A percentile compares a stretch with the other conserved stretches of the same genome.
Conservation (phyloP, 2,888 invertebrate genomes). For the Dusona sp. region DNA sequence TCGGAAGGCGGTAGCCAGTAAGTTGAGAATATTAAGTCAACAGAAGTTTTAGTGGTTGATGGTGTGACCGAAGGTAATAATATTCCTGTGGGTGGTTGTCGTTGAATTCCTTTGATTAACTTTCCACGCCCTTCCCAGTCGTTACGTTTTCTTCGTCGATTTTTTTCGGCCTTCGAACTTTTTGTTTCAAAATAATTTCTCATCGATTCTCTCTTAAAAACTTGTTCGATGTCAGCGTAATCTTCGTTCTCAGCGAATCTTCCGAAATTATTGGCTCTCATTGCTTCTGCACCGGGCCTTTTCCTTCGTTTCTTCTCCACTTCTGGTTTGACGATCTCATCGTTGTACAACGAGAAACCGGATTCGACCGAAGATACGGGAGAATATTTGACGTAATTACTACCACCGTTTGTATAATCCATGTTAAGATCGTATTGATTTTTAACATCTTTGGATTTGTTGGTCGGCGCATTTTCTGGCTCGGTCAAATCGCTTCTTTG, state of each 20-base stretch:
- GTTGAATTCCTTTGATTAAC: constrained; percentile 82
- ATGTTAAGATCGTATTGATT: constrained; percentile 75
- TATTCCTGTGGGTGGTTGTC: constrained; percentile 82
- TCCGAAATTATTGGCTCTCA: constrained; percentile 29
- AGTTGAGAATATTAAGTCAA: constrained; percentile 90
- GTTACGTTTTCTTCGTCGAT: constrained; percentile 57
- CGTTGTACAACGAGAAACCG: constrained; percentile 61
- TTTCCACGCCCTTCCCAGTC: constrained; percentile 79
- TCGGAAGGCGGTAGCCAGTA: constrained; percentile 90
- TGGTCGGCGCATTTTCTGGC: constrained; percentile 39
- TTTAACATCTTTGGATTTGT: constrained; percentile 61
- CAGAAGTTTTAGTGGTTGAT: constrained; percentile 84
- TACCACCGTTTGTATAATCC: constrained; percentile 78
- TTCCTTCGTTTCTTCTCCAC: constrained; percentile 54
- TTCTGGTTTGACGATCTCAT: constrained; percentile 55
- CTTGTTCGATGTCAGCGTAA: constrained; percentile 72
- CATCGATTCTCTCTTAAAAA: constrained; percentile 75
- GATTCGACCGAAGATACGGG: constrained; percentile 54
- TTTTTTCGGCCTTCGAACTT: constrained; percentile 25
- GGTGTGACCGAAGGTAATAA: constrained; percentile 81
- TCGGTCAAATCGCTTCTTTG: constrained; percentile 74
- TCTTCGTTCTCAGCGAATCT: constrained; percentile 65
- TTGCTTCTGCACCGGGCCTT: constrained; percentile 30
- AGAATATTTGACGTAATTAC: constrained; percentile 70
- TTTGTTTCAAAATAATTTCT: constrained; percentile 63